Conservation (phyloP, 2,888 invertebrate species). For the Epinotia brunnichana region DNA sequence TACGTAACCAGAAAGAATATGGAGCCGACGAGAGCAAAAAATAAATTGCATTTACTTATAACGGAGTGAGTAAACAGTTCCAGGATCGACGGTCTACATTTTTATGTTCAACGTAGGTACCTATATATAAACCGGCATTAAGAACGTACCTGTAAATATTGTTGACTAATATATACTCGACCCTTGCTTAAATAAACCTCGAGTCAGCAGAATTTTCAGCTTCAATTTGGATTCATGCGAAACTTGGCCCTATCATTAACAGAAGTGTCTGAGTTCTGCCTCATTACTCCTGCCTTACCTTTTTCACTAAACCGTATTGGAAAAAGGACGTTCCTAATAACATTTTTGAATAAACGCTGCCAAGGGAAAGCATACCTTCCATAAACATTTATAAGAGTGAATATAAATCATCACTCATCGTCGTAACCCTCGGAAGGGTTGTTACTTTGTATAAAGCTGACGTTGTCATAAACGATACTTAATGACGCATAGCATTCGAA, state of each 20-base stretch:
- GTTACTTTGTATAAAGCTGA: constrained; percentile 77
- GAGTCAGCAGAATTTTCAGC: constrained; percentile 33
- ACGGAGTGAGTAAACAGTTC: neutral
- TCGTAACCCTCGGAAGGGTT: constrained; percentile 65
- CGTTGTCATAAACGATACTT: constrained; percentile 74
- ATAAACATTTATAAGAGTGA: constrained; percentile 52
- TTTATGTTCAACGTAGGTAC: neutral
- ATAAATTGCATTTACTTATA: neutral
- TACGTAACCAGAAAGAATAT: neutral
- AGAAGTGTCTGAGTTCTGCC: constrained; percentile 61
- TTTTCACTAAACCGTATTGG: constrained; percentile 61
- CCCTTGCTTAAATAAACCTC: constrained; percentile 35
- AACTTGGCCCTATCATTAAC: constrained; percentile 49
- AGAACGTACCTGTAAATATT: constrained; percentile 12
- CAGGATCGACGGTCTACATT: neutral
- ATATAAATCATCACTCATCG: constrained; percentile 53
- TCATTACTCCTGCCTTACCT: constrained; percentile 65
- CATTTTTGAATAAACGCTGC: constrained; percentile 53
- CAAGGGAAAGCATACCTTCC: constrained; percentile 56
- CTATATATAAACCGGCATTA: constrained; percentile 8
- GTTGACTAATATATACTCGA: constrained; percentile 9
- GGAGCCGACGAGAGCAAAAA: neutral
- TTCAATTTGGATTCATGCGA: constrained; percentile 41
- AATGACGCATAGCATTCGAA: constrained; percentile 78
- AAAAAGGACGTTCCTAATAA: constrained; percentile 59